Evolutionary conservation across 2,113 vertebrate genomes (phyloP).

Genomic region (Xenus cinereus): DNA sequence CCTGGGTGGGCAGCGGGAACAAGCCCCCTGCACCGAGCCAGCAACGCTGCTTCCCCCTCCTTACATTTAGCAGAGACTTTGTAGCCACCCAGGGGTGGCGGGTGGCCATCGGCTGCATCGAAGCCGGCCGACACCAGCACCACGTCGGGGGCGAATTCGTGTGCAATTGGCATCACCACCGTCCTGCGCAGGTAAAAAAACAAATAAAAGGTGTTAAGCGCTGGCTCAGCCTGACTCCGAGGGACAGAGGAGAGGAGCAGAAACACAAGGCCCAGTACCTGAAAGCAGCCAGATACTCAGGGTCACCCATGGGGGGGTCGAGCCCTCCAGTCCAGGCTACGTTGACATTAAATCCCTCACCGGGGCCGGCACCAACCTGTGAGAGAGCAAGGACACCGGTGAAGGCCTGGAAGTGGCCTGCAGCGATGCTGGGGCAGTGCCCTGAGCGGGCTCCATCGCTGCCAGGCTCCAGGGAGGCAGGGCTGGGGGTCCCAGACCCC

Average conservation of each 20-base stretch:
- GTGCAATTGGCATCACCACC: slow-evolving; percentile 93
- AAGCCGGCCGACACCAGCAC: slow-evolving; percentile 93
- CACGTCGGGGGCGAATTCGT: slow-evolving; percentile 89
- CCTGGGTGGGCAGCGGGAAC: too few species aligned
- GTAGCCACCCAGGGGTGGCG: slow-evolving; percentile 85
- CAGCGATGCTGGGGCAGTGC: background rate
- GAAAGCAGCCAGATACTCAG: slow-evolving; percentile 94
- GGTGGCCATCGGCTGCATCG: slow-evolving; percentile 88
- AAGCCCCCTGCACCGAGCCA: rapidly evolving
- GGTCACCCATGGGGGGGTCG: slow-evolving; percentile 90
- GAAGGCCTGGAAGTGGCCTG: background rate
- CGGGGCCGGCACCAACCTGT: slow-evolving; percentile 85
- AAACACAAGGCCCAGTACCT: slow-evolving; percentile 68
- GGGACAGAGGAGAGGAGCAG: background rate
- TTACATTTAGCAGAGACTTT: slow-evolving; percentile 95
- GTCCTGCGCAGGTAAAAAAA: slow-evolving; percentile 69
- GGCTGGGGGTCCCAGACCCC: background rate
- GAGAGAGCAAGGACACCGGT: background rate
- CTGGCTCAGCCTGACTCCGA: rapidly evolving
- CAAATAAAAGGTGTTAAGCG: background rate
- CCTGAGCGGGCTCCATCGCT: background rate
- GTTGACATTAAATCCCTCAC: slow-evolving; percentile 91
- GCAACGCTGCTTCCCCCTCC: background rate
- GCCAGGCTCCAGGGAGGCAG: background rate
- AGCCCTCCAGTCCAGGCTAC: slow-evolving; percentile 89